phyloP scores from a whole-genome alignment of 2,888 invertebrate species.

The Melinaea menophilus region DNA sequence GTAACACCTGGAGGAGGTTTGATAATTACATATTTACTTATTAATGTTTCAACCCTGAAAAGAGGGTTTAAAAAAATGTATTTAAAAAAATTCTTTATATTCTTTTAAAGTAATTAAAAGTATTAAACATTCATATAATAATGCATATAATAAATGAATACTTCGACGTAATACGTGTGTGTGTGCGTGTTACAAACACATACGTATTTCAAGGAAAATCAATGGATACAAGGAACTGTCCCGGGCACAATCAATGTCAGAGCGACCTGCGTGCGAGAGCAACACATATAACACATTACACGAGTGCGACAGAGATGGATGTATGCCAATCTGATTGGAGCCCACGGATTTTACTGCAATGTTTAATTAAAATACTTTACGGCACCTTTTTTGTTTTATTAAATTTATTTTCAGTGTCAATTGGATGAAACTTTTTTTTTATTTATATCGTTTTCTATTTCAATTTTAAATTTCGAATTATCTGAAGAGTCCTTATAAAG shows the following conservation, averaged over 20 bases:
- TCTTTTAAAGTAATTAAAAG: too few relatives aligned
- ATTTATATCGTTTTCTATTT: too few relatives aligned
- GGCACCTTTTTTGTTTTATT: background rate
- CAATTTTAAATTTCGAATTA: too few relatives aligned
- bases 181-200: conserved; percentile 11
- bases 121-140: too few relatives aligned
- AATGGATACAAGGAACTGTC: conserved; percentile 30
- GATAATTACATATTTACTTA: too few relatives aligned
- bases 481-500: too few relatives aligned
- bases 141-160: too few relatives aligned
- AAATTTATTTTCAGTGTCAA: background rate
- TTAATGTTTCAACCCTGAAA: too few relatives aligned
- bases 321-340: conserved; percentile 14
- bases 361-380: conserved; percentile 25
- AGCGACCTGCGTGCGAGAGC: conserved; percentile 15
- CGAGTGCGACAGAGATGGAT: conserved; percentile 27
- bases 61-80: background rate
- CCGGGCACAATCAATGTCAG: conserved; percentile 33
- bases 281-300: conserved; percentile 20
- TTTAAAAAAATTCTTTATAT: background rate
- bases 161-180: background rate
- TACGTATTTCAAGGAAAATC: conserved; percentile 30
- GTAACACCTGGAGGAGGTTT: background rate
- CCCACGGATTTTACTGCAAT: conserved; percentile 31
- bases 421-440: too few relatives aligned